A percentile compares a stretch with the other conserved stretches of the same genome.
Conservation (phyloP, 2,888 invertebrate species). For the Cantharis rustica region DNA sequence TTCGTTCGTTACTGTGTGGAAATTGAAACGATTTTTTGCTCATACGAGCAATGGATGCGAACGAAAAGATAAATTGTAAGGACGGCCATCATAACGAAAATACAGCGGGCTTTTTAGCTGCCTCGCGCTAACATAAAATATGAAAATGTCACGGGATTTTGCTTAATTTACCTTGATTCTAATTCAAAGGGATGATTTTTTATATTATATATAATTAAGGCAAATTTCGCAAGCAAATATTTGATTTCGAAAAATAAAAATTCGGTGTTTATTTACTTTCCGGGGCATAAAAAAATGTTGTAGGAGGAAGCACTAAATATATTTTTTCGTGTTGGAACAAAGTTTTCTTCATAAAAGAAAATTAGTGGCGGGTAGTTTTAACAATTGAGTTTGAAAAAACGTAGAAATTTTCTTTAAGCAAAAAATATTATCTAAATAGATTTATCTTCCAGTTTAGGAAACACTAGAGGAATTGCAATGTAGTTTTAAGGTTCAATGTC, state of each 20-base stretch:
- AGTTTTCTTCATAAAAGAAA: background rate
- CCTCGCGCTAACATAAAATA: constrained; percentile 4
- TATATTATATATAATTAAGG: background rate
- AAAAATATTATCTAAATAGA: constrained; percentile 21
- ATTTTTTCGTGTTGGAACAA: background rate
- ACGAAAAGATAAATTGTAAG: constrained; percentile 12
- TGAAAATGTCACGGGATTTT: constrained; percentile 3
- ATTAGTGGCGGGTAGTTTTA: background rate
- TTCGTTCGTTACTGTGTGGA: background rate
- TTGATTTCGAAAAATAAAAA: background rate
- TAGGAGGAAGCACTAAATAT: background rate
- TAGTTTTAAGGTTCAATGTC: constrained; percentile 24
- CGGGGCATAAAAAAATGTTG: background rate
- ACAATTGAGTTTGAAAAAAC: background rate
- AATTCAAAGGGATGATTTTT: background rate
- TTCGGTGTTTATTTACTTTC: background rate
- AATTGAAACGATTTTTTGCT: constrained; percentile 5
- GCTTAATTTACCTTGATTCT: background rate
- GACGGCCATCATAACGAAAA: constrained; percentile 14
- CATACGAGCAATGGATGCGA: constrained; percentile 4
- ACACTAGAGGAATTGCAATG: constrained; percentile 15
- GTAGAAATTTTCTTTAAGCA: constrained; percentile 1
- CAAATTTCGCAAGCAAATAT: background rate
- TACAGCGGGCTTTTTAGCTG: constrained; percentile 2
- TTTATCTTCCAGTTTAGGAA: constrained; percentile 21